Evolutionary conservation across 2,113 vertebrate species (phyloP).

Genomic region (Uropsilus gracilis): DNA sequence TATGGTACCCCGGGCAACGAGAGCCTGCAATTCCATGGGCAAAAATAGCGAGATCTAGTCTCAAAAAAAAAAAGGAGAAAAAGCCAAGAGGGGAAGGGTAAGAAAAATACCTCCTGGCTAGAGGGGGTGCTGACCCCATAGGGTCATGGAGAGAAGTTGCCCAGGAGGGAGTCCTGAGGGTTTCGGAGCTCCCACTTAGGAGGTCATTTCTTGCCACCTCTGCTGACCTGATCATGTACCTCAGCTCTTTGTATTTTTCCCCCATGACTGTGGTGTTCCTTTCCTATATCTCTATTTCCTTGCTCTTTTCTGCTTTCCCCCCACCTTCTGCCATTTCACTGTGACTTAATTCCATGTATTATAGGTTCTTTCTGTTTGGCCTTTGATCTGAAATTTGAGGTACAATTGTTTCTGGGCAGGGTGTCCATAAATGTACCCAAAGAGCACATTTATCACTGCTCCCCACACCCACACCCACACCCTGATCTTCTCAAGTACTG

Average conservation of each 20-base stretch:
- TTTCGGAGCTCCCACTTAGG: accelerated
- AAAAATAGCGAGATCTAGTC: too few species aligned
- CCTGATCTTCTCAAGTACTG: not conserved
- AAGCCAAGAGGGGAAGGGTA: too few species aligned
- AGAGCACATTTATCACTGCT: not conserved
- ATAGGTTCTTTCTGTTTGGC: not conserved
- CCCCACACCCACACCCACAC: not conserved
- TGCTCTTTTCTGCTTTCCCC: not conserved
- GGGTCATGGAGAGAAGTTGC: not conserved
- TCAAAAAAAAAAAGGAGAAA: too few species aligned
- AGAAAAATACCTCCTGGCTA: not conserved
- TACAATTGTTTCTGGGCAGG: not conserved
- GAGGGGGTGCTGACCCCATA: not conserved
- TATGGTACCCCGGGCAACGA: too few species aligned
- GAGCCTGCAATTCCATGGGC: too few species aligned
- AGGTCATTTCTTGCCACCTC: not conserved
- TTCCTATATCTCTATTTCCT: not conserved
- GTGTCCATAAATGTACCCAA: not conserved
- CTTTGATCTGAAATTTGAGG: not conserved
- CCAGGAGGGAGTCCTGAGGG: not conserved
- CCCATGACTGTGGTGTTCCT: too few species aligned
- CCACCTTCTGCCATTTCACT: too few species aligned
- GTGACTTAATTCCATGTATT: not conserved
- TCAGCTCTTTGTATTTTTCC: not conserved
- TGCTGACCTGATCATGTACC: not conserved